Base-by-base conservation (phyloP, 2,113 vertebrate species). In the Calypte anna region DNA sequence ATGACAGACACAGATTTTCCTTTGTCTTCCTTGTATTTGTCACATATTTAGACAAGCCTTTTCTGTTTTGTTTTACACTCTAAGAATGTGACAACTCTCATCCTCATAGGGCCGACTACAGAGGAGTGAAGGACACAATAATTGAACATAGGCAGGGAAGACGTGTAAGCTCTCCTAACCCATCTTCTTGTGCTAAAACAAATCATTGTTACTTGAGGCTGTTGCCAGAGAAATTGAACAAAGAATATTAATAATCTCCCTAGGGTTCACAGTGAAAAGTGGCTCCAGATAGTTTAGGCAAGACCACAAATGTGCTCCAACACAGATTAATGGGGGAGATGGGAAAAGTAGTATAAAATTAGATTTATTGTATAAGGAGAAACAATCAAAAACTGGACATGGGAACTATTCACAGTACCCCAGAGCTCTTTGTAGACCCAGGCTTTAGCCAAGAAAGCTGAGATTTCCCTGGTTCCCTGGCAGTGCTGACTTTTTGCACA, bases 161-260 rank as follows among this genome's bases (percentile, higher is more conserved):
- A 50, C 0, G 0, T 5, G 33, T 24, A 43, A 66, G 28, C 25
- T 67, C 40, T 66, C 22, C 28, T n/a, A 31, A 36, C 4, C 6
- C 17, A 30, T 8, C 53, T 7, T 58, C 43, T 46, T 6, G 33
- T 22, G 43, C 17, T 74, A 58, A 62, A 83, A 2, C 2, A 2
- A 81, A 24, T 44, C 14, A 31, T 46, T 67, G 13, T 63, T 36
- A 16, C 27, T 10, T 30, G 38, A 54, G 54, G 59, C 23, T 72
- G 43, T 17, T 80, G 68, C 12, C n/a, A 70, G 36, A 48, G 25
- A 54, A 76, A 23, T 7, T 33, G 58, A 76, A 58, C 19, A 67
- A n/a, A 36, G 16, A 55, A 27, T 9, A 23, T 3, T 22, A 33
- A 28, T 22, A 43, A 36, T 12, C n/a, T 59, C 62, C 14, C 38